Conservation (phyloP, 2,797 vertebrate species). For the Myripristis jacobus region DNA sequence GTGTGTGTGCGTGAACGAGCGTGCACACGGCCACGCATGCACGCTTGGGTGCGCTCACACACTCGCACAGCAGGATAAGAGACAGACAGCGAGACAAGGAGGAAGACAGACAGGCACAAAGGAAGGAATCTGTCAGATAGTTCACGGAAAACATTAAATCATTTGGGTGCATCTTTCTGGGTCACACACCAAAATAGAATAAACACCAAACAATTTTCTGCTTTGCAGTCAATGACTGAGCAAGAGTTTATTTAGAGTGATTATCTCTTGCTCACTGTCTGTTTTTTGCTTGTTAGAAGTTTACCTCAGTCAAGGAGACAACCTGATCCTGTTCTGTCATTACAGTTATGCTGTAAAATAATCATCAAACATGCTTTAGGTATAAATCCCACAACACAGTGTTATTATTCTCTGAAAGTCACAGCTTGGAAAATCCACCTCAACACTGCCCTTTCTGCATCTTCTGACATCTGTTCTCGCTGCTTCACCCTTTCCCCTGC, state of each 20-base stretch:
- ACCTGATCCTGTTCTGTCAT: background rate
- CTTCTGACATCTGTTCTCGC: conserved; percentile 38
- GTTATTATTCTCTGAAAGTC: too few relatives aligned
- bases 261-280: background rate
- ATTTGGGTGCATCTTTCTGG: conserved; percentile 18
- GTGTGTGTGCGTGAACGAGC: background rate
- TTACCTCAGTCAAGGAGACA: background rate
- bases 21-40: background rate
- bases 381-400: too few relatives aligned
- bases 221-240: conserved; percentile 26
- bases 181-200: conserved; percentile 26
- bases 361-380: too few relatives aligned
- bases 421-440: too few relatives aligned
- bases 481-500: conserved; percentile 38
- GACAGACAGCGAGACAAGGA: background rate
- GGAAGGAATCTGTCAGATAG: background rate
- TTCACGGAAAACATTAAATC: background rate
- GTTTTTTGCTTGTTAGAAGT: too few relatives aligned
- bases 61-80: background rate
- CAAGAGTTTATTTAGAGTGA: conserved; percentile 31
- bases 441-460: too few relatives aligned
- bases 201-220: conserved; percentile 36
- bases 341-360: background rate
- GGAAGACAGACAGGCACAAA: background rate
- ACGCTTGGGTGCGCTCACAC: background rate